Conservation (phyloP, 1,140 invertebrate species). For the Brachystomella parvula region DNA sequence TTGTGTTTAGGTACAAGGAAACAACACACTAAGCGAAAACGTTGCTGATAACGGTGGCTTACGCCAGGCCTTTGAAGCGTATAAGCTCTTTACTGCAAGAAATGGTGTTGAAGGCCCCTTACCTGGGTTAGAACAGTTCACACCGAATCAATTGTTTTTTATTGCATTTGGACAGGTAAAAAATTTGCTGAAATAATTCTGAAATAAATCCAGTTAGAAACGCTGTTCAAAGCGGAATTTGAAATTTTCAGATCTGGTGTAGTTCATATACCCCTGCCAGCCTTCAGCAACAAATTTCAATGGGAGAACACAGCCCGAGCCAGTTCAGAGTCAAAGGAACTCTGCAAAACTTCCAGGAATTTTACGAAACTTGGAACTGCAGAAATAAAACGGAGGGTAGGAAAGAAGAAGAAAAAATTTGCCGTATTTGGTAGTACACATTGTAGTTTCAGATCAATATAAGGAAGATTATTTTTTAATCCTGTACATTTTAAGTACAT, state of each 20-base stretch:
- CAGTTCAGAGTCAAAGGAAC: slow-evolving; percentile 4
- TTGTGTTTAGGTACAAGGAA: slow-evolving; percentile 23
- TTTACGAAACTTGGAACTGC: slow-evolving; percentile 9
- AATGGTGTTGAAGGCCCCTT: slow-evolving; percentile 38
- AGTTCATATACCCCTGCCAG: background rate
- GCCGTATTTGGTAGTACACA: background rate
- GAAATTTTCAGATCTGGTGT: slow-evolving; percentile 11
- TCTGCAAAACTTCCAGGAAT: slow-evolving; percentile 13
- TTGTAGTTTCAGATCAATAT: too few relatives aligned
- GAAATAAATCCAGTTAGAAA: too few relatives aligned
- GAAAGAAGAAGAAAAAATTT: background rate
- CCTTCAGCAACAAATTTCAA: slow-evolving; percentile 12
- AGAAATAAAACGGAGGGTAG: background rate
- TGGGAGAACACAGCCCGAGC: slow-evolving; percentile 10
- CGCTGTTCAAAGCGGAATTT: background rate
- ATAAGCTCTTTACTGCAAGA: slow-evolving; percentile 5
- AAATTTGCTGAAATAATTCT: too few relatives aligned
- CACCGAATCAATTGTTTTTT: slow-evolving; percentile 78
- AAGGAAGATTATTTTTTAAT: too few relatives aligned
- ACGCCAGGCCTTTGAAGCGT: slow-evolving; percentile 19
- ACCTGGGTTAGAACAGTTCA: slow-evolving; percentile 67
- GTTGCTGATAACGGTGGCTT: slow-evolving; percentile 64
- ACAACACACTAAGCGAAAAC: slow-evolving; percentile 25
- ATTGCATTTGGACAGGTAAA: slow-evolving; percentile 72
- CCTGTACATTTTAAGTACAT: too few relatives aligned